Base-by-base conservation (phyloP, 2,888 invertebrate species). In the Cephus pulcher region DNA sequence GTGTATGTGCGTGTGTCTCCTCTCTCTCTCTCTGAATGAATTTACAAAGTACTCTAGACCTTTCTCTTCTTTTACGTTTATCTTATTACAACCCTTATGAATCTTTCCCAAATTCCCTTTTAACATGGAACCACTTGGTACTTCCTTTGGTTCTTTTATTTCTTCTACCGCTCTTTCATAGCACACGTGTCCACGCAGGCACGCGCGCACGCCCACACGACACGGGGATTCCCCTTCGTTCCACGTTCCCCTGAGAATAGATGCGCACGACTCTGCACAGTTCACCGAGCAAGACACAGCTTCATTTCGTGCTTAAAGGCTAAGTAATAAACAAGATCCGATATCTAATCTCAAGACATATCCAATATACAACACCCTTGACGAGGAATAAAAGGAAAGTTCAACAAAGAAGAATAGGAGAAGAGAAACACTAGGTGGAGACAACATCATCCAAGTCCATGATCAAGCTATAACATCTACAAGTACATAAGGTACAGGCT, bases 331-430 rank as follows among this genome's bases (percentile, higher is more conserved):
- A 23, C 23, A 56, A 23, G 23, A 23, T 56, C 15, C 23, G 23
- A 56, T 56, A 56, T 56, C 56, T 56, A 56, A 56, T 56, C 56
- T 56, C 56, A 56, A 56, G 56, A 23, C 23, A 56, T 40, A 40
- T 56, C 23, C 56, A 56, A 56, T 56, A 9, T 56, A 56, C 56
- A 56, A 56, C 75, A 79, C 35, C 40, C 34, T n/a, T 74, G 40
- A 69, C 40, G 30, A 75, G 32, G 75, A 33, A 56, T 56, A 56
- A 23, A 23, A 56, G 56, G 56, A 56, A 56, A 56, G 9, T 56
- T 23, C 56, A 23, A 56, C 56, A 76, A 74, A 77, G 35, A 77
- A 71, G 30, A 30, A 71, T 34, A 32, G 15, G 15, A 71, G 71
- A 34, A 71, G 12, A 34, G 34, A 34, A 71, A 71, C 33, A 33